Conservation (phyloP, 2,888 invertebrate species). For the Cistogaster globosa region DNA sequence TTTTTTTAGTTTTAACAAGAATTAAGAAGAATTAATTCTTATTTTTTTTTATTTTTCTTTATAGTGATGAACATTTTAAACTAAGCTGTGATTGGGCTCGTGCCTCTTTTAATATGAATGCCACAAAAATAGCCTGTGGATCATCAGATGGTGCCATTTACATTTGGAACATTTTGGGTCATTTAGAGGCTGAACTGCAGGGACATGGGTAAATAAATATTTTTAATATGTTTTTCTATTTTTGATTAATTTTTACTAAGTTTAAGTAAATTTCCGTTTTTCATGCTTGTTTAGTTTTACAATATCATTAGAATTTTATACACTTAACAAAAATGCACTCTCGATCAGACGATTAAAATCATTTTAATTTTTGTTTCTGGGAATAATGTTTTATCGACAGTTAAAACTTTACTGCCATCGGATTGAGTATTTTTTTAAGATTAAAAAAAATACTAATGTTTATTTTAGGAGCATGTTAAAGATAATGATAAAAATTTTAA, state of each 20-base stretch:
- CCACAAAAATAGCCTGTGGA: slow-evolving; percentile 94
- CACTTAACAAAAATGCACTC: too few species aligned
- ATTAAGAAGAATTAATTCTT: neutral
- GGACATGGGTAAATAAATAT: slow-evolving; percentile 89
- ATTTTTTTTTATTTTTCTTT: slow-evolving; percentile 75
- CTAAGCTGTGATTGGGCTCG: slow-evolving; percentile 97
- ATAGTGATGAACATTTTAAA: slow-evolving; percentile 96
- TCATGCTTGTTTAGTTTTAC: too few species aligned
- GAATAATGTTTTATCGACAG: too few species aligned
- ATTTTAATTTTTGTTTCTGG: too few species aligned
- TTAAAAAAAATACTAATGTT: too few species aligned
- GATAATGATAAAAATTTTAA: too few species aligned
- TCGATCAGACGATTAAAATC: too few species aligned
- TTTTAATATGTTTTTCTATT: neutral
- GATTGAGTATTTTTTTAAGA: too few species aligned
- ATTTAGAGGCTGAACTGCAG: slow-evolving; percentile 90
- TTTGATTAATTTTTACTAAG: neutral
- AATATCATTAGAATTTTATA: too few species aligned
- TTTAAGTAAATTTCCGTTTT: slow-evolving; percentile 6
- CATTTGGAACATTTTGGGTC: slow-evolving; percentile 93
- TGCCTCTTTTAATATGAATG: slow-evolving; percentile 96
- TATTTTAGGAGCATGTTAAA: too few species aligned
- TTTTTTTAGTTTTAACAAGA: neutral
- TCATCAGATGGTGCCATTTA: slow-evolving; percentile 95
- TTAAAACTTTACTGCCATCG: too few species aligned